A percentile compares a stretch with the other conserved stretches of the same genome.
Conservation (phyloP, 1,140 invertebrate species). For the Penaeus japonicus region DNA sequence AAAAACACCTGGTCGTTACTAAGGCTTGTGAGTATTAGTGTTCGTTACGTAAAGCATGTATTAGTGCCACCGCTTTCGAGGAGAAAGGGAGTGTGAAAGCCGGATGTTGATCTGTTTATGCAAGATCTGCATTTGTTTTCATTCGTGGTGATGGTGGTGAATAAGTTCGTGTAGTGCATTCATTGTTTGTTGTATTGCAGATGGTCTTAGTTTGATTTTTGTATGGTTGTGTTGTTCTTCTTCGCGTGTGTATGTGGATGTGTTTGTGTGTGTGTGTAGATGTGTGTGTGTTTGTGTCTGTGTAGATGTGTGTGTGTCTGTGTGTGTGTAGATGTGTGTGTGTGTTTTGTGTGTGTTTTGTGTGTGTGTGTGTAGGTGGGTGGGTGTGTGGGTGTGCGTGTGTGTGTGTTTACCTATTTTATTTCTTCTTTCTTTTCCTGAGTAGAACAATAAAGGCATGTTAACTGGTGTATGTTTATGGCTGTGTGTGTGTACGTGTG, state of each 20-base stretch:
- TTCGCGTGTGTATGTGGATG: background rate
- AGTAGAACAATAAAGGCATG: background rate
- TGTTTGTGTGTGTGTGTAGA: background rate
- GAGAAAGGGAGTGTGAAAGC: too few species aligned
- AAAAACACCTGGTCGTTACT: slow-evolving; percentile 69
- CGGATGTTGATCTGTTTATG: too few species aligned
- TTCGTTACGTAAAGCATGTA: background rate
- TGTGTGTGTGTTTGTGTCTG: slow-evolving; percentile 38
- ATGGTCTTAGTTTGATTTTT: too few species aligned
- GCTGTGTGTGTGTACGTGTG: slow-evolving; percentile 3
- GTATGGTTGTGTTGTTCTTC: too few species aligned
- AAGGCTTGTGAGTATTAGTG: slow-evolving; percentile 45
- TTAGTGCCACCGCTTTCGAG: too few species aligned
- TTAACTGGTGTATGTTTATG: background rate
- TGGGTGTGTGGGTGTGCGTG: background rate
- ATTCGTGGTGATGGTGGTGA: too few species aligned
- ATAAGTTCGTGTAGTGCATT: too few species aligned
- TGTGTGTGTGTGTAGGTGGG: background rate
- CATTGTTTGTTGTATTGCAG: too few species aligned
- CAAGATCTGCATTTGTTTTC: too few species aligned
- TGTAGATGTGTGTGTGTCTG: slow-evolving; percentile 59
- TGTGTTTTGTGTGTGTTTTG: background rate
- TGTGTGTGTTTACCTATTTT: background rate
- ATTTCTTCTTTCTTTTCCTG: background rate
- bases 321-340: slow-evolving; percentile 22